Percentiles rank a stretch among this genome's conserved stretches.
phyloP scores from a whole-genome alignment of 2,113 vertebrate genomes.

The Aix galericulata region DNA sequence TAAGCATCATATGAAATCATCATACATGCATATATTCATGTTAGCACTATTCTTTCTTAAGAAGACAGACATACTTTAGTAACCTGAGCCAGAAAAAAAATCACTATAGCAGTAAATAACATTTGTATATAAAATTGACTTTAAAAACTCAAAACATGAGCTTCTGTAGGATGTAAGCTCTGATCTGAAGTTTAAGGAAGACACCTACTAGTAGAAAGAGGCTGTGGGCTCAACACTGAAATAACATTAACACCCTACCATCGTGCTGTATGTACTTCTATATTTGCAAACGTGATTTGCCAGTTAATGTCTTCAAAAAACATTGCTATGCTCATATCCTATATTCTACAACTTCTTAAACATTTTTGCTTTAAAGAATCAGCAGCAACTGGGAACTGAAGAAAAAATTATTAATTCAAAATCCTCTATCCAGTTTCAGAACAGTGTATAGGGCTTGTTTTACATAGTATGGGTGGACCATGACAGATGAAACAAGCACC shows the following conservation, averaged over 20 bases:
- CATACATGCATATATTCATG: neutral
- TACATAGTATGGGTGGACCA: constrained; percentile 13
- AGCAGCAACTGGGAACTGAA: neutral
- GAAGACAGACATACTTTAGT: neutral
- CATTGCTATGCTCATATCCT: neutral
- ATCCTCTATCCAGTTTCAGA: neutral
- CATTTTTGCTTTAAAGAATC: neutral
- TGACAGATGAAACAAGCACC: constrained; percentile 72
- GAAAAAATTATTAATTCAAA: neutral
- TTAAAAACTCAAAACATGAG: neutral
- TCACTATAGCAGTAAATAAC: neutral
- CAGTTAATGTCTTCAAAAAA: neutral
- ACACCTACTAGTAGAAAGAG: neutral
- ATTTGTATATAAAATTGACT: neutral
- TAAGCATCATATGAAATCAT: constrained; percentile 2
- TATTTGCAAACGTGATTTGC: neutral
- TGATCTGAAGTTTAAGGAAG: neutral
- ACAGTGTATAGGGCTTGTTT: constrained; percentile 26
- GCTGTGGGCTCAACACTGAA: neutral
- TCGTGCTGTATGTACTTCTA: neutral
- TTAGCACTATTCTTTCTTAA: neutral
- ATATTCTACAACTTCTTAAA: neutral
- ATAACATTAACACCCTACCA: neutral
- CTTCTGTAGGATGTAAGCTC: neutral
- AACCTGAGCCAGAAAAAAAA: neutral